Evolutionary conservation across 2,797 vertebrate genomes (phyloP).

Genomic region (Microctenopoma stevenorrisi): DNA sequence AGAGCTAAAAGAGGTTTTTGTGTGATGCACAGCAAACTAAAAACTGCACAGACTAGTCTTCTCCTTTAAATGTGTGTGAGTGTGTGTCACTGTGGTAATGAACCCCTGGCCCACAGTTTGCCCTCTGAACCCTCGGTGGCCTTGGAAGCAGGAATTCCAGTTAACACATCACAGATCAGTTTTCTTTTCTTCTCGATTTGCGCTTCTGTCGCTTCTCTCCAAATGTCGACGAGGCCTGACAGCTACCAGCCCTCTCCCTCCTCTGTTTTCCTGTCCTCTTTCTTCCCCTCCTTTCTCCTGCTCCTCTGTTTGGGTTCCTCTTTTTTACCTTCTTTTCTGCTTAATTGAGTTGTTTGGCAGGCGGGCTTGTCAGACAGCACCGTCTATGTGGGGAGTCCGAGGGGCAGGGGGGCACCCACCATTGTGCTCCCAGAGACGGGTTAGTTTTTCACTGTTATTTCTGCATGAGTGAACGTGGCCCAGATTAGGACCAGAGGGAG

Average conservation of each 20-base stretch:
- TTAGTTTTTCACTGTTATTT: constrained; percentile 99
- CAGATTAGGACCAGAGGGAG: constrained; percentile 49
- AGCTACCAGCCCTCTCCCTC: constrained; percentile 88
- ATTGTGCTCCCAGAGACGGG: constrained; percentile 96
- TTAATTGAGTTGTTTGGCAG: constrained; percentile 99
- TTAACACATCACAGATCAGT: constrained; percentile 86
- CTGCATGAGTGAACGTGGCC: constrained; percentile 91
- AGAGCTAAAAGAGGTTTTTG: not conserved
- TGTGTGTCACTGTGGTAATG: constrained; percentile 80
- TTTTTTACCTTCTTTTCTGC: constrained; percentile 91
- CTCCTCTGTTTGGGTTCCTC: constrained; percentile 81
- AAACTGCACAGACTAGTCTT: not conserved
- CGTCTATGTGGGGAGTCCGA: constrained; percentile 97
- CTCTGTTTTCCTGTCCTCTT: constrained; percentile 76
- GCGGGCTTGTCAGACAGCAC: constrained; percentile 94
- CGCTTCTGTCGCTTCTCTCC: constrained; percentile 56
- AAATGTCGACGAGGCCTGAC: constrained; percentile 82
- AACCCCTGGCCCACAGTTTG: constrained; percentile 82
- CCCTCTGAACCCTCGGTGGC: constrained; percentile 81
- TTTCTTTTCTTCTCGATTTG: constrained; percentile 62
- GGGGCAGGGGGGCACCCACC: constrained; percentile 84
- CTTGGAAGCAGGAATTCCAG: constrained; percentile 89
- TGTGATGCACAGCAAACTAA: not conserved
- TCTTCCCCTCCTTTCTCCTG: constrained; percentile 72
- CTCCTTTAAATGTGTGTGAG: constrained; percentile 33